Percentiles rank a stretch among this genome's conserved stretches.
phyloP scores from a whole-genome alignment of 2,113 vertebrate genomes.

The Fulica atra region DNA sequence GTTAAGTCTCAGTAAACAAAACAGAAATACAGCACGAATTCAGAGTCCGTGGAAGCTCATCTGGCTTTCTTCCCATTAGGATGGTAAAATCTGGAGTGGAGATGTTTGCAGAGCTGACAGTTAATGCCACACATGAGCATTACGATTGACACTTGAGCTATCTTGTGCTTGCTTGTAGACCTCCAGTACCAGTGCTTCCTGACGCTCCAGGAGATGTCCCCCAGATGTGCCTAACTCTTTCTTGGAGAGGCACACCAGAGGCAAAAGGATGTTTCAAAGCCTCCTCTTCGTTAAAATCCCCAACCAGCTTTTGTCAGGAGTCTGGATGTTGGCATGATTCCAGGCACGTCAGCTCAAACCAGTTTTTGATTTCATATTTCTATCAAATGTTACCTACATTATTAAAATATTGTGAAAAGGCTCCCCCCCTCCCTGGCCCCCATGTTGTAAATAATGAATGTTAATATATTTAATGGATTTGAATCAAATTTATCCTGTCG shows the following conservation, averaged over 20 bases:
- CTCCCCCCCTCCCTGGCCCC: background rate
- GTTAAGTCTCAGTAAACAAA: background rate
- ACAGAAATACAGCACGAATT: background rate
- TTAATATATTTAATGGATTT: background rate
- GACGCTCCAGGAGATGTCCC: rapidly evolving
- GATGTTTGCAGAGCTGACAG: background rate
- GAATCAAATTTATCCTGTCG: background rate
- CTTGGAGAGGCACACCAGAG: background rate
- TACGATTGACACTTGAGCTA: background rate
- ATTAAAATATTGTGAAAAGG: background rate
- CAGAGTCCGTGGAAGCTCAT: background rate
- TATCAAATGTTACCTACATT: background rate
- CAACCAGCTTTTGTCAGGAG: background rate
- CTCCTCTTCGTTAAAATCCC: background rate
- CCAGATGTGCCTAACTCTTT: background rate
- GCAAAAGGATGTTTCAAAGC: background rate
- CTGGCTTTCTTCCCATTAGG: background rate
- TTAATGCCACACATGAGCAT: background rate
- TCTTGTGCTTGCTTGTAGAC: background rate
- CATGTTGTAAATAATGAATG: background rate
- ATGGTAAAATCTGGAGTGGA: background rate
- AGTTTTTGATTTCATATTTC: background rate
- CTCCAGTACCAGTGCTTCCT: background rate
- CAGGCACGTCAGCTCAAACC: background rate
- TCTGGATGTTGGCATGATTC: background rate